A percentile compares a stretch with the other conserved stretches of the same genome.
Evolutionary conservation across 2,888 invertebrate genomes (phyloP).

Genomic region (Scaptomyza parva): DNA sequence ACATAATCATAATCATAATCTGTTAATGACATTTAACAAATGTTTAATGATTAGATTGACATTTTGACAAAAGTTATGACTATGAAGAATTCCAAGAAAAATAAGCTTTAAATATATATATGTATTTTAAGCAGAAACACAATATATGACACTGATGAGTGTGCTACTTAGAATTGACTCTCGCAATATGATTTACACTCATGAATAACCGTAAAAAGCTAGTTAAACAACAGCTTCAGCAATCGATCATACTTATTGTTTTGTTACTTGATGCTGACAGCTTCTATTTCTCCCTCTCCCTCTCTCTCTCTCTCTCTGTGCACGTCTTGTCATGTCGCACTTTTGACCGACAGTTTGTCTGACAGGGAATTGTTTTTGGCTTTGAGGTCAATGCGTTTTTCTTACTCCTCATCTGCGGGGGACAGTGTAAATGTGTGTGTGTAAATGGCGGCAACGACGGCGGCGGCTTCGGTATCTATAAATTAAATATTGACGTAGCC

Average conservation of each 20-base stretch:
- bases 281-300: conserved; percentile 16
- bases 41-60: conserved; percentile 2
- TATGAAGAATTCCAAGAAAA: background rate
- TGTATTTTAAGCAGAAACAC: too few species aligned
- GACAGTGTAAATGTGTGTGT: conserved; percentile 30
- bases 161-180: conserved; percentile 15
- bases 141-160: background rate
- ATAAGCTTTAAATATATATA: background rate
- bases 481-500: conserved; percentile 60
- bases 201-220: conserved; percentile 22
- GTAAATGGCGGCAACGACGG: too few species aligned
- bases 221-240: conserved; percentile 30
- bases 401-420: conserved; percentile 9
- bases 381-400: conserved; percentile 47
- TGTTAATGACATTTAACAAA: background rate
- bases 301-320: too few species aligned
- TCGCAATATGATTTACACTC: conserved; percentile 33
- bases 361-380: background rate
- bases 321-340: conserved; percentile 19
- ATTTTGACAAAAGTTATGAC: background rate
- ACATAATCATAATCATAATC: too few species aligned
- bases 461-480: conserved; percentile 34
- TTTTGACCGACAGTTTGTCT: conserved; percentile 8
- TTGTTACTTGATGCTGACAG: conserved; percentile 47
- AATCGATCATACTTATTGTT: conserved; percentile 55